These are phyloP conservation scores for Plectrocnemia conspersa DNA, from an alignment of 1,140 invertebrate genomes.

Conservation along the genomic window DNA sequence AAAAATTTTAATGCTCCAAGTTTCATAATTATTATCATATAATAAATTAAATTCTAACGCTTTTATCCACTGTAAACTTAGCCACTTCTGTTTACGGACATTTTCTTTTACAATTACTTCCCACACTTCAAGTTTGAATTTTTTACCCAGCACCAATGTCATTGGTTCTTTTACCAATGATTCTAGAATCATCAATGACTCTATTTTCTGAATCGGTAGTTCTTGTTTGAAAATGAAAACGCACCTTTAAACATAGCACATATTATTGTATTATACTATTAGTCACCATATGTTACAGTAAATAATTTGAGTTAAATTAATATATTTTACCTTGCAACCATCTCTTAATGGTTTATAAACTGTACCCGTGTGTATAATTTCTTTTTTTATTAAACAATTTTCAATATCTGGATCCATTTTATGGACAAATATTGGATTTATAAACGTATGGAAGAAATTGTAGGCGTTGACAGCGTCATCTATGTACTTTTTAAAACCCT, in stretches of 20 bases:
- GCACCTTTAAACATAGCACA: constrained; percentile 60
- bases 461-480: too few species aligned
- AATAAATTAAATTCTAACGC: constrained; percentile 54
- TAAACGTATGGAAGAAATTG: too few species aligned
- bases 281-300: not conserved
- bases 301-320: constrained; percentile 24
- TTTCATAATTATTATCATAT: not conserved
- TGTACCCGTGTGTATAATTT: constrained; percentile 47
- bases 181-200: constrained; percentile 83
- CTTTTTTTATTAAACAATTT: constrained; percentile 44
- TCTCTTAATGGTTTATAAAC: constrained; percentile 50
- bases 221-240: constrained; percentile 86
- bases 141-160: constrained; percentile 90
- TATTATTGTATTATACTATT: not conserved
- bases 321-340: constrained; percentile 49
- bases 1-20: too few species aligned
- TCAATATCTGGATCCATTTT: constrained; percentile 19
- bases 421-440: too few species aligned
- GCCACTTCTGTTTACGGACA: constrained; percentile 87
- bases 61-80: constrained; percentile 79
- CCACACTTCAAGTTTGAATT: constrained; percentile 96
- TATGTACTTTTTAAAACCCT: too few species aligned
- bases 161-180: constrained; percentile 77
- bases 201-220: constrained; percentile 62
- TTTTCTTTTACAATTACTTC: constrained; percentile 87